Base-by-base conservation (phyloP, 2,113 vertebrate genomes). In the Mirounga angustirostris region DNA sequence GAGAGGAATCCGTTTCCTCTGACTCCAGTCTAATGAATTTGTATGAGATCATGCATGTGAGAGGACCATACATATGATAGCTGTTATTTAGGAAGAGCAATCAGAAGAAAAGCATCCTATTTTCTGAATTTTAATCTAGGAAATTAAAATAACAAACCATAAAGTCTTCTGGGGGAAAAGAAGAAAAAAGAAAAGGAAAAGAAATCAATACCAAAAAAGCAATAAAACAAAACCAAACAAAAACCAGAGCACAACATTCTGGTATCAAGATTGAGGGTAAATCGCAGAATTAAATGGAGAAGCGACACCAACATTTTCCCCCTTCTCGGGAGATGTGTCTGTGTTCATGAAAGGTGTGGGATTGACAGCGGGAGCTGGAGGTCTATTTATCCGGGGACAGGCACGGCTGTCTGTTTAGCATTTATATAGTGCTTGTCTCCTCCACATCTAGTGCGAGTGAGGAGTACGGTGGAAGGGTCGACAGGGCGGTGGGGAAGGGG, bases 141-240 rank as follows among this genome's bases (percentile, higher is more conserved):
- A 93, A 97, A 93, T 95, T 89, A 95, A 98, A 97, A 97, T 81
- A 94, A 92, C 24, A 80, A 84, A 58, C 63, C 15, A 28, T 65
- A 78, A 93, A 90, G 36, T 85, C 76, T 78, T 95, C 93, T 91
- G 89, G 80, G 2, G 81, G 61, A 1, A 21, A 46, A 61, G 84
- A 89, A 87, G 5, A 76, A 22, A 71, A 61, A 59, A 69, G 59
- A 56, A 69, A 92, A 86, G 82, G 69, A 50, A 83, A 69, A 73
- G 33, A 84, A 97, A 90, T 91, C 63, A 93, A 67, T 95, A 94
- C 84, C 33, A 18, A 22, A 90, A 56, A 95, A 90, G 56, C 94
- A 73, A 89, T 22, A 90, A 91, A 88, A 78, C 3, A 61, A 92
- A 40, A 81, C 16, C 10, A 36, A 26, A 73, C 30, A 65, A 69